Evolutionary conservation across 2,113 vertebrate genomes (phyloP), one percentile per base, ranked within the genome.

Genomic region (Orycteropus afer): DNA sequence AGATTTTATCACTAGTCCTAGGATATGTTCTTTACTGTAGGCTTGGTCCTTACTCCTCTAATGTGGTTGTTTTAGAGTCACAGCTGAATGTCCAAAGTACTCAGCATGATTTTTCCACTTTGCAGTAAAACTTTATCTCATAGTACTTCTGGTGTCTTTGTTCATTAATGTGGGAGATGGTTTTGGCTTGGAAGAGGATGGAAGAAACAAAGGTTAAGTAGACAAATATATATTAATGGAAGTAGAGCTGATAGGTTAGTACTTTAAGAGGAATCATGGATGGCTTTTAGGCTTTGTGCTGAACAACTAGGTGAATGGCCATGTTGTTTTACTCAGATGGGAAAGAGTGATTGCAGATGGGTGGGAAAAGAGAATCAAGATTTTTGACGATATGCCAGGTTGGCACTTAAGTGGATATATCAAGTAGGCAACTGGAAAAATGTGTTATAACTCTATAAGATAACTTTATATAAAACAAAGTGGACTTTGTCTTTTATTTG

Each of bases 301-400:
- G 32, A 53, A 67, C 15, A 20, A 0, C 25, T n/a, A 15, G 80
- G 49, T 61, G 42, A 45, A 14, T 40, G 27, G 29, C 59, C 51
- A 32, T 55, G 34, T 11, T 27, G 4, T 63, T 55, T 91, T 81
- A 90, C 25, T 78, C 61, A 81, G 74, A 32, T 20, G 2, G 4
- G 63, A 79, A n/a, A n/a, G 69, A 13, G 32, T 55, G 25, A 25
- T n/a, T 77, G 22, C 34, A 14, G 69, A 15, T 42, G 8, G 34
- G 29, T 45, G 0, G 23, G 14, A 34, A 42, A 3, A 29, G 32
- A 85, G 27, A 51, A 61, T 59, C 12, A 53, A 94, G 55, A 42
- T 78, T 90, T 94, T 76, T 90, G 23, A 57, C 47, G 73, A 61
- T 57, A 89, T 90, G n/a, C 32, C 40, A 88, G 63, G 37, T 73